Conservation (phyloP, 2,888 invertebrate species). For the Megaustenia siamemsis region DNA sequence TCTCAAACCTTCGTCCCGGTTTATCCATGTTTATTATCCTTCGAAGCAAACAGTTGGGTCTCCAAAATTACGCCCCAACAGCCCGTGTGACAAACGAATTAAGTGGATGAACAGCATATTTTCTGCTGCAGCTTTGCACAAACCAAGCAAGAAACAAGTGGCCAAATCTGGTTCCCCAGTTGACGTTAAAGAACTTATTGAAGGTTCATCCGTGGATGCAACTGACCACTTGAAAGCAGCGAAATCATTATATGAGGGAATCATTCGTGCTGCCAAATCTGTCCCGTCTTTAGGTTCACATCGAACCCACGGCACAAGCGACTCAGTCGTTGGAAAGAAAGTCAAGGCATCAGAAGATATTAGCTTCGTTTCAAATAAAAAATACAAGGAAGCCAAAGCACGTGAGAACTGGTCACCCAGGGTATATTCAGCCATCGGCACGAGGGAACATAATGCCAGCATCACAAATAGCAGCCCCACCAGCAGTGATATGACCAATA, state of each 20-base stretch:
- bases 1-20: neutral
- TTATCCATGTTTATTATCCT: conserved; percentile 28
- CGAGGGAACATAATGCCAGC: neutral
- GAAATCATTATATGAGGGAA: neutral
- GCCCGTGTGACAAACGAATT: neutral
- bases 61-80: neutral
- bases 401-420: conserved; percentile 11
- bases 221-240: conserved; percentile 3
- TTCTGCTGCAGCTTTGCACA: conserved; percentile 12
- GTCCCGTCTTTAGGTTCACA: conserved; percentile 4
- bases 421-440: neutral
- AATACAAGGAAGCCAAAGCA: neutral
- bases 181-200: conserved; percentile 47
- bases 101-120: conserved; percentile 22
- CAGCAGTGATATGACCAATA: neutral
- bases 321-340: neutral
- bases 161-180: conserved; percentile 40
- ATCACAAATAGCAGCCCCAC: neutral
- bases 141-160: conserved; percentile 15
- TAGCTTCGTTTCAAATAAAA: neutral
- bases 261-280: conserved; percentile 24
- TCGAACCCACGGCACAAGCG: neutral
- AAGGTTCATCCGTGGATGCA: conserved; percentile 46
- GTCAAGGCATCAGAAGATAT: conserved; percentile 2
- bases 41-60: conserved; percentile 1